Evolutionary conservation across 2,888 invertebrate genomes (phyloP).

Genomic region (Caenorhabditis sulstoni): DNA sequence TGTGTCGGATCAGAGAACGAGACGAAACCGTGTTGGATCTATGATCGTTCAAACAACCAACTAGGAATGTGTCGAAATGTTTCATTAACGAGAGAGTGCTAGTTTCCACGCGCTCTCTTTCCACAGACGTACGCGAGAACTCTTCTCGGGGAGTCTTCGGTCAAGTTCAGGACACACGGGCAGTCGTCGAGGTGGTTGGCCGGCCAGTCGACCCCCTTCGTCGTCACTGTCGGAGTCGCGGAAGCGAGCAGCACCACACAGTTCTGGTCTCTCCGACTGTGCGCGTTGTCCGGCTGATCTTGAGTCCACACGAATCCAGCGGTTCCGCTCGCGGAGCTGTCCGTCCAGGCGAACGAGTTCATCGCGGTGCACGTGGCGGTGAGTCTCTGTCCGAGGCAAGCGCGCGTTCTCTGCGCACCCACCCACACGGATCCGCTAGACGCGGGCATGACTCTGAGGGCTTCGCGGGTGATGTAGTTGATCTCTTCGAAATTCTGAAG

Average conservation of each 20-base stretch:
- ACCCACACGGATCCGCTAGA: slow-evolving; percentile 19
- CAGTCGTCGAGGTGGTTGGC: slow-evolving; percentile 16
- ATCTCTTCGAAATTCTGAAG: slow-evolving; percentile 35
- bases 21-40: no score
- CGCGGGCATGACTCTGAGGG: not conserved
- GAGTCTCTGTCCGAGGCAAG: not conserved
- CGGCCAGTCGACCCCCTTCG: slow-evolving; percentile 7
- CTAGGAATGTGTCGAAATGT: no score
- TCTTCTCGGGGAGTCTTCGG: not conserved
- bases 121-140: slow-evolving; percentile 22
- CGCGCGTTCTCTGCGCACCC: not conserved
- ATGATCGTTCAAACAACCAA: no score
- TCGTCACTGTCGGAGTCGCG: not conserved
- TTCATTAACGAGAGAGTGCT: no score
- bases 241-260: slow-evolving; percentile 10
- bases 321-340: slow-evolving; percentile 12
- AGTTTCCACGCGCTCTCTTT: slow-evolving; percentile 1
- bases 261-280: not conserved
- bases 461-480: slow-evolving; percentile 7
- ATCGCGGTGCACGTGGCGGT: slow-evolving; percentile 5
- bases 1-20: no score
- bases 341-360: slow-evolving; percentile 31
- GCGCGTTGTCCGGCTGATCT: slow-evolving; percentile 20
- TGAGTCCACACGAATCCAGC: slow-evolving; percentile 31
- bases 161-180: not conserved